phyloP scores from a whole-genome alignment of 2,797 vertebrate genomes.

The Chiroxiphia lanceolata region DNA sequence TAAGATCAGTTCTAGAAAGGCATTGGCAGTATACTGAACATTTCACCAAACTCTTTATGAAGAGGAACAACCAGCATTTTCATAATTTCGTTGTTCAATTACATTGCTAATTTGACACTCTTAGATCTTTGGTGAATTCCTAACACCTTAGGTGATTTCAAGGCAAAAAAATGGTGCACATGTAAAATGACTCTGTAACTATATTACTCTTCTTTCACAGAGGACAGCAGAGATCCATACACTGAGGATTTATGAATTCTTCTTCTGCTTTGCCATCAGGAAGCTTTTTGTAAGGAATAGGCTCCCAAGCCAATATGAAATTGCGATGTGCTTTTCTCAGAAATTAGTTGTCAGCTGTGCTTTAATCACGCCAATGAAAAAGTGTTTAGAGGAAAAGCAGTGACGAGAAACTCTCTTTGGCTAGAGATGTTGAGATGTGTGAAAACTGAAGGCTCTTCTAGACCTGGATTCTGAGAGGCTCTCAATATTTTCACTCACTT shows the following conservation, averaged over 20 bases:
- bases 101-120: not conserved
- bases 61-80: not conserved
- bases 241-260: not conserved
- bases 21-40: not conserved
- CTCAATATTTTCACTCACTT: not conserved
- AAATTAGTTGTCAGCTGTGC: not conserved
- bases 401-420: not conserved
- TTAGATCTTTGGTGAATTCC: not conserved
- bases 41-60: not conserved
- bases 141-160: not conserved
- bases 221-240: not conserved
- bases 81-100: not conserved
- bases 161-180: fast-evolving
- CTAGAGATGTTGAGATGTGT: not conserved
- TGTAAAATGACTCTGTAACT: not conserved
- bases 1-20: not conserved
- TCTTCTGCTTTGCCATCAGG: not conserved
- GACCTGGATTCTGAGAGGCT: fast-evolving
- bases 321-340: not conserved
- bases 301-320: not conserved
- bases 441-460: not conserved
- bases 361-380: not conserved
- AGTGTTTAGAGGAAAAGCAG: not conserved
- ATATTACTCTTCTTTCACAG: not conserved
- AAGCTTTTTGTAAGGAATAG: not conserved